Evolutionary conservation across 2,797 vertebrate genomes (phyloP), one percentile per base, ranked within the genome.

Genomic region (Picus viridis): DNA sequence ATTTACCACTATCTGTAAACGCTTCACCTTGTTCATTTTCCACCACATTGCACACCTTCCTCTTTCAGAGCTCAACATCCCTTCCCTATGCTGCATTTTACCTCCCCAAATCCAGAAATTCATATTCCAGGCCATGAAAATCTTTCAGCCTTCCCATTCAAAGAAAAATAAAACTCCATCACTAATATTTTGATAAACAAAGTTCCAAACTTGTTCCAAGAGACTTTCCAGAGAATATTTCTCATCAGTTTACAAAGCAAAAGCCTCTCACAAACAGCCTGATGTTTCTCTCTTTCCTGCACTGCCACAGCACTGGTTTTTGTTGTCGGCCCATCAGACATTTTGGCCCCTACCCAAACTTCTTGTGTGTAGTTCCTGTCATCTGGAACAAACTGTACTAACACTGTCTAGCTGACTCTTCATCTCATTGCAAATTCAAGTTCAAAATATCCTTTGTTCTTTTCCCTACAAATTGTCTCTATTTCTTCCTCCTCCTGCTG

Each of bases 271-370:
- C 70, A 83, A 64, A 26, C 34, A 59, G 57, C 14, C 77, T 49
- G 5, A 5, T 9, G 57, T 19, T 61, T 61, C 68, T 41, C 77
- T 26, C 0, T 30, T 78, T 49, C 54, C 87, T 5, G 4, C 12
- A 1, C 80, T 65, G 36, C 45, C 30, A 7, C 59, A 83, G 9
- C 41, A 20, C 45, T 17, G 61, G 53, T 3, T 92, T 90, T 58
- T 80, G 72, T 59, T 79, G 53, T 78, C 3, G 6, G n/a, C 65
- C 62, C 68, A 56, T 18, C 92, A 94, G 94, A 93, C 81, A 19
- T 70, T 92, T 47, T 96, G 94, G 95, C 80, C 49, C 36, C 45
- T 16, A 71, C 68, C 94, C 96, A 96, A 92, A 70, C 41, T 68
- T n/a, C 71, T 88, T 63, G 10, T 90, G 72, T 93, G 62, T 62